phyloP scores from a whole-genome alignment of 2,888 invertebrate genomes.

The Callimorpha dominula region DNA sequence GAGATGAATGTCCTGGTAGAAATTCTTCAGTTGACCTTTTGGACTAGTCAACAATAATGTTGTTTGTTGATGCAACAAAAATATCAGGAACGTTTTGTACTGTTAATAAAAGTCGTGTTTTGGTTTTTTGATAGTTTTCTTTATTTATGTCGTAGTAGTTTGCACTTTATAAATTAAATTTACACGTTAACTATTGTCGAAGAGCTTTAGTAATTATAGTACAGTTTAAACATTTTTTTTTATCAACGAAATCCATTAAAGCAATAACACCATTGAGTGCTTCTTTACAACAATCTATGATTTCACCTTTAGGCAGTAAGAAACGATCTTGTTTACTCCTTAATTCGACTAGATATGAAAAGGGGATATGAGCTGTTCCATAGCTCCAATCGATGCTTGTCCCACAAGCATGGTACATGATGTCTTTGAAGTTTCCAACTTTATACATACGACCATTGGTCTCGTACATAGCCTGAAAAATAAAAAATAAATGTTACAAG shows the following conservation, averaged over 20 bases:
- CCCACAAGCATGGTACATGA: constrained; percentile 79
- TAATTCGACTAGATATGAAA: constrained; percentile 77
- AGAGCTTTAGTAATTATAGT: constrained; percentile 51
- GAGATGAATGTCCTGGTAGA: background rate
- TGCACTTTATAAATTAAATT: background rate
- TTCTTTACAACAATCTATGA: constrained; percentile 74
- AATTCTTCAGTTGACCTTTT: background rate
- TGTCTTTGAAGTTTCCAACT: constrained; percentile 80
- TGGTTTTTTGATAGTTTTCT: constrained; percentile 19
- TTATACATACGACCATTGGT: constrained; percentile 78
- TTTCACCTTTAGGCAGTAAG: constrained; percentile 71
- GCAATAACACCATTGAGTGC: constrained; percentile 68
- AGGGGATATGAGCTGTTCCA: constrained; percentile 77
- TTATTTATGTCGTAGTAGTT: constrained; percentile 16
- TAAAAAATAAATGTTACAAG: background rate
- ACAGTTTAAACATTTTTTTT: constrained; percentile 69
- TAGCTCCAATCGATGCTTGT: constrained; percentile 84
- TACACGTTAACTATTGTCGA: constrained; percentile 24
- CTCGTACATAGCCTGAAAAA: constrained; percentile 76
- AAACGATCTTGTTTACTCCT: constrained; percentile 75
- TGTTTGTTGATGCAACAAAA: background rate
- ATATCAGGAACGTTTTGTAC: background rate
- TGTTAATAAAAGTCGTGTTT: constrained; percentile 4
- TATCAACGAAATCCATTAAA: constrained; percentile 70
- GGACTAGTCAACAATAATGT: background rate